Base-by-base conservation (phyloP, 2,888 invertebrate genomes). In the Mythimna ferrago region DNA sequence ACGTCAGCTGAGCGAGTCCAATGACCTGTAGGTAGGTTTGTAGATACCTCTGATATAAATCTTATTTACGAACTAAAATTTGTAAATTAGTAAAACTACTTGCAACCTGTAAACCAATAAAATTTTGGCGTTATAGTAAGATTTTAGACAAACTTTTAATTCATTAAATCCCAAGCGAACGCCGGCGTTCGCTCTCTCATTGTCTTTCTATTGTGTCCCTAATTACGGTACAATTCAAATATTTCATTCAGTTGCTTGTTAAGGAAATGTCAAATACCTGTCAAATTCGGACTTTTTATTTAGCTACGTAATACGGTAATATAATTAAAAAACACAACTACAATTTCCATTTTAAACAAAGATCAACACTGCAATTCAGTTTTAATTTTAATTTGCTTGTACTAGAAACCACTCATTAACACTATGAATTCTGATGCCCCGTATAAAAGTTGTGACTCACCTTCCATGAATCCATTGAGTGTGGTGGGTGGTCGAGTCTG, bases 381-480 rank as follows among this genome's bases (percentile, higher is more conserved):
- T 60, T 64, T 21, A 11, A 16, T 65, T 51, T 64, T 9, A 26
- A 69, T 26, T 54, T 26, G 6, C n/a, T n/a, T 53, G 51, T n/a
- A 53, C 19, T 26, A 56, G 21, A 26, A 56, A 11, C 54, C 14
- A 26, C 2, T 56, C 21, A 11, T 26, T 26, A 56, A n/a, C n/a
- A 53, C 51, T 53, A 6, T 19, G 19, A 19, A 53, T n/a, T n/a
- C 7, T 2, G 51, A 7, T 2, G 21, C 4, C 14, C 2, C 21
- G 2, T 53, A 9, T 7, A n/a, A 53, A 53, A 53, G 51, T 26
- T 26, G 4, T 32, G 58, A 76, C 70, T 44, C 10, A 94, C 95
- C 94, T 57, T 88, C 89, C 73, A 94, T 88, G 68, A 95, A 89
- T 6, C 87, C 91, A 21, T 91, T 90, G 19, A 95, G 89, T 0